These are phyloP conservation scores for Dasypolia templi DNA, from an alignment of 2,888 invertebrate species.

Conservation along the genomic window DNA sequence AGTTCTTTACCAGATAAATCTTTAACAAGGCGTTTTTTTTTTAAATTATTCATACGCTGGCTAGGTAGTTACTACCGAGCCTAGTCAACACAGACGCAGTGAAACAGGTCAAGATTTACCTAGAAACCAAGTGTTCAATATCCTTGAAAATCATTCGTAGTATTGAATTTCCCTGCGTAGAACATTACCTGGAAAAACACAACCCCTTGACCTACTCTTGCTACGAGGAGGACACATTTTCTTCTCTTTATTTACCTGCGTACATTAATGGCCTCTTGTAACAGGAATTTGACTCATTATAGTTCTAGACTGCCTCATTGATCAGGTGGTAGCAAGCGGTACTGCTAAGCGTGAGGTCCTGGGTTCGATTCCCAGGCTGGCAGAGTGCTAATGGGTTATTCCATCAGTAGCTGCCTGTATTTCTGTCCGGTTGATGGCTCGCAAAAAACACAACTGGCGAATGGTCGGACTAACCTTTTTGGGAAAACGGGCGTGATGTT, in stretches of 20 bases:
- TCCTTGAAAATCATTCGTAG: constrained; percentile 2
- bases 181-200: not conserved
- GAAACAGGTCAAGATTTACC: constrained; percentile 1
- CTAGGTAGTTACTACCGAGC: not conserved
- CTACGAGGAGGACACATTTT: not conserved
- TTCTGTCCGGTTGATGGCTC: too few relatives aligned
- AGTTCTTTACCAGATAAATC: not conserved
- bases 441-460: too few relatives aligned
- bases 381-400: too few relatives aligned
- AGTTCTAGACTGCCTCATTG: not conserved
- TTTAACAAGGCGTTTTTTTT: too few relatives aligned
- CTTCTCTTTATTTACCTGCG: not conserved
- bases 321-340: not conserved
- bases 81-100: not conserved
- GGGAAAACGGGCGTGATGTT: too few relatives aligned
- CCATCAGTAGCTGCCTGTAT: too few relatives aligned
- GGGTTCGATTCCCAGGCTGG: not conserved
- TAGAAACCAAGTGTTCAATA: not conserved
- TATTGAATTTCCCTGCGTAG: constrained; percentile 11
- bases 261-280: too few relatives aligned
- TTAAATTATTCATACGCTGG: not conserved
- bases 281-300: not conserved
- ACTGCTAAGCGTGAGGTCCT: not conserved
- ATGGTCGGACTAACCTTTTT: too few relatives aligned
- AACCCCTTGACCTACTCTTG: constrained; percentile 12